Evolutionary conservation across 2,797 vertebrate genomes (phyloP).

Genomic region (Semotilus atromaculatus): DNA sequence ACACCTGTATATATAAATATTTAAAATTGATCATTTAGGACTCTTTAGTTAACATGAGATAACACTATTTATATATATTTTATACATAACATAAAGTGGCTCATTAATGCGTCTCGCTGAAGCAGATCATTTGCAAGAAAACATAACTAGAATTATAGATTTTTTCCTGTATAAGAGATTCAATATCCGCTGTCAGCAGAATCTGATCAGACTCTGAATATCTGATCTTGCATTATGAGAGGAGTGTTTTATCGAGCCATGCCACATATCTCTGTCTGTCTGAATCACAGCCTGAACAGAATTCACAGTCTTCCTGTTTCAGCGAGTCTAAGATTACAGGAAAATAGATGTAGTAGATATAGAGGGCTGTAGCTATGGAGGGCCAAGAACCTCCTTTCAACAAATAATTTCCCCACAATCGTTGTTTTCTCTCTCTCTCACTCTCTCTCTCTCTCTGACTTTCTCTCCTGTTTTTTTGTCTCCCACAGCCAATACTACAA

Average conservation of each 20-base stretch:
- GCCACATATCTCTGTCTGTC: conserved; percentile 31
- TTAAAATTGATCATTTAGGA: too few species aligned
- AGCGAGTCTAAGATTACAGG: conserved; percentile 75
- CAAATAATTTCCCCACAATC: conserved; percentile 72
- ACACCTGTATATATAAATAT: too few species aligned
- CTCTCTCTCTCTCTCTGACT: conserved; percentile 45
- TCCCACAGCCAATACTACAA: conserved; percentile 65
- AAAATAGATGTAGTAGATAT: conserved; percentile 78
- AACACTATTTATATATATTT: not conserved
- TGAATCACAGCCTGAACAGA: conserved; percentile 54
- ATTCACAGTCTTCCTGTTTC: conserved; percentile 68
- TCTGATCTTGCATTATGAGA: not conserved
- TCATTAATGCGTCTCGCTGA: not conserved
- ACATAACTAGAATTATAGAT: not conserved
- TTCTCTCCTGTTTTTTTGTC: conserved; percentile 40
- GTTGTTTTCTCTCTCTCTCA: conserved; percentile 23
- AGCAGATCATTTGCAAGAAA: not conserved
- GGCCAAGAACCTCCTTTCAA: conserved; percentile 76
- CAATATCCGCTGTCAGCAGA: not conserved
- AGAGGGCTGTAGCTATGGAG: conserved; percentile 68
- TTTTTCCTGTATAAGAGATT: not conserved
- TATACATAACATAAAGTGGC: not conserved
- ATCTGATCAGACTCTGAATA: not conserved
- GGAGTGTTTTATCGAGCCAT: not conserved
- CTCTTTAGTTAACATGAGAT: too few species aligned